phyloP scores from a whole-genome alignment of 1,140 invertebrate genomes.

The Drosophila oshimai region DNA sequence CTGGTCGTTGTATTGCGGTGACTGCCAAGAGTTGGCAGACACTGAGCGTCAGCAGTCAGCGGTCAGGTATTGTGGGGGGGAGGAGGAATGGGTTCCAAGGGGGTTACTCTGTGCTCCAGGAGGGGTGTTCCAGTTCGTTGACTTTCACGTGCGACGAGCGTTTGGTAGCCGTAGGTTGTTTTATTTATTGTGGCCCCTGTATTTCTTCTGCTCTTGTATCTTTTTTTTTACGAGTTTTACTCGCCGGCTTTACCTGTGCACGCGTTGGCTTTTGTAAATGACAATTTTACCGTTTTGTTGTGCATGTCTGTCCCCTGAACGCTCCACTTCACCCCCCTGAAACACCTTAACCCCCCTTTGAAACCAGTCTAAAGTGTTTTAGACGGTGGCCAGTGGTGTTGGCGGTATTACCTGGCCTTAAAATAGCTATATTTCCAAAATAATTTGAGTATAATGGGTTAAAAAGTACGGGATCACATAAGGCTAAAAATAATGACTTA shows the following conservation, averaged over 20 bases:
- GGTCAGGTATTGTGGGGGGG: constrained; percentile 22
- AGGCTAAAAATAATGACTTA: too few species aligned
- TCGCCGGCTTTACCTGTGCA: constrained; percentile 25
- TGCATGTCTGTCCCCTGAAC: constrained; percentile 33
- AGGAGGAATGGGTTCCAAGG: constrained; percentile 9
- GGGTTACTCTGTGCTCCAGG: not conserved
- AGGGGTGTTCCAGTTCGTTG: constrained; percentile 71
- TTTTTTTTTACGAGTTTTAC: constrained; percentile 9
- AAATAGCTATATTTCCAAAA: constrained; percentile 2
- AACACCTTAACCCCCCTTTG: not conserved
- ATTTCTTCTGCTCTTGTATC: constrained; percentile 8
- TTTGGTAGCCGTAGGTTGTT: constrained; percentile 38
- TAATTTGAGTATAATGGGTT: not conserved
- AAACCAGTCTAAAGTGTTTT: constrained; percentile 45
- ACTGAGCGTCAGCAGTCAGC: constrained; percentile 16
- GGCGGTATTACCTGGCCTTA: not conserved
- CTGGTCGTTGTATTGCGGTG: constrained; percentile 8
- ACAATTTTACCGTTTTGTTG: constrained; percentile 76
- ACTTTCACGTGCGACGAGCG: constrained; percentile 66
- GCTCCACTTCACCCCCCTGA: constrained; percentile 9
- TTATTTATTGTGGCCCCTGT: constrained; percentile 18
- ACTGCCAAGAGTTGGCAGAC: constrained; percentile 41
- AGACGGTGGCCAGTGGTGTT: constrained; percentile 28
- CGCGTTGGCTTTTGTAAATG: constrained; percentile 70
- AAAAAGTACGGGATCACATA: too few species aligned